Evolutionary conservation across 1,140 invertebrate genomes (phyloP), one percentile per base, ranked within the genome.

Genomic region (Bombus polaris): DNA sequence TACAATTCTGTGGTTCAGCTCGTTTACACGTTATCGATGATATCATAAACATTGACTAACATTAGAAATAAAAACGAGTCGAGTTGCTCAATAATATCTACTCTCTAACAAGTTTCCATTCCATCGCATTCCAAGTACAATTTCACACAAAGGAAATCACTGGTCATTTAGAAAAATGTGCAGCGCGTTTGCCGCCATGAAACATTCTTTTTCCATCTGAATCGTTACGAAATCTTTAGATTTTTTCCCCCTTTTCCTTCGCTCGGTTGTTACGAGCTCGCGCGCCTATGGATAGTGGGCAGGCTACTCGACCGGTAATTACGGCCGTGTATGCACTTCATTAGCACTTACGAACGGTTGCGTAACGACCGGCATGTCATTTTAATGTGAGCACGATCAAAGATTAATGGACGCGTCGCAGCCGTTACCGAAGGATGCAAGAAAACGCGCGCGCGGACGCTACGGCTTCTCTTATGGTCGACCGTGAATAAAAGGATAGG

Each of bases 321-420:
- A 93, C 92, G 78, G 84, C 90, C 85, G 87, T 92, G 91, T 93
- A 92, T 94, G 92, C 93, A 93, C 94, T 94, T 95, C 93, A 94
- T 95, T 94, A 95, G 92, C 89, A 92, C 91, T 92, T 87, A 93
- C 91, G 87, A 87, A 75, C 87, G 81, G 90, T 94, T 94, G 93
- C 93, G 90, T 94, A 94, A 95, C 85, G 87, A 83, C 88, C 82
- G 86, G 88, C 91, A 87, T 93, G 93, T 94, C 90, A 94, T 92
- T 94, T 94, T 93, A 94, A 94, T 93, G 93, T 93, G 88, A 92
- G 89, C 89, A 92, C 90, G 90, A 93, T 91, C 87, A 90, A 92
- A 93, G 94, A 95, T 94, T 93, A 94, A 94, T 95, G 93, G 88
- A 92, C 86, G 89, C 85, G 78, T 79, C 70, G 87, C 82, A 74